Base-by-base conservation (phyloP, 2,888 invertebrate genomes). In the Rotaria socialis region DNA sequence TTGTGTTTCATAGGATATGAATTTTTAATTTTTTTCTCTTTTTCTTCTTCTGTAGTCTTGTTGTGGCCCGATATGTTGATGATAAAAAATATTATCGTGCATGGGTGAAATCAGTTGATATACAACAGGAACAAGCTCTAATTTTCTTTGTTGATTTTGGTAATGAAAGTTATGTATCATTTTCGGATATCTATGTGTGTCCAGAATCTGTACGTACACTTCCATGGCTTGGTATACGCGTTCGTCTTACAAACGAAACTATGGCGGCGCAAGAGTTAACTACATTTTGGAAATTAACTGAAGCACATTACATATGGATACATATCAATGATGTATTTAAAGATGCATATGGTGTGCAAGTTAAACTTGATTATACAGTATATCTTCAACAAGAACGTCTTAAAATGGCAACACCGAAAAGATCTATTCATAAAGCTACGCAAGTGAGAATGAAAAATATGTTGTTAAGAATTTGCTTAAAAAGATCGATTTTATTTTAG, bases 211-310 rank as follows among this genome's bases (percentile, higher is more conserved):
- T 80, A 47, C 80, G 80, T 24, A 47, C 24, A 80, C n/a, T 80
- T n/a, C 80, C 80, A n/a, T 80, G 80, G 80, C 43, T 80, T 19
- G 80, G 80, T n/a, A n/a, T 80, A 47, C 80, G 47, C 47, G 80
- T 80, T 10, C 80, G 47, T 47, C 24, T 80, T 24, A 10, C 43
- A 24, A 43, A 43, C 47, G 80, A 80, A 47, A 47, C 5, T 8
- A 47, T 80, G n/a, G n/a, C 80, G 11, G 4, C 8, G 2, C 10
- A 80, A 80, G 80, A 80, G 35, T 47, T 80, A 80, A n/a, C 80
- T 11, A n/a, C 16, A 80, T 80, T 80, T 47, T 80, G 80, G 80
- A 47, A 47, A 80, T 47, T 80, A 47, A 80, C 80, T 80, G 80
- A 80, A 80, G 47, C 80, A 80, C 43, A 80, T 80, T 80, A 80